Conservation (phyloP, 2,888 invertebrate genomes). For the Schizotus pectinicornis region DNA sequence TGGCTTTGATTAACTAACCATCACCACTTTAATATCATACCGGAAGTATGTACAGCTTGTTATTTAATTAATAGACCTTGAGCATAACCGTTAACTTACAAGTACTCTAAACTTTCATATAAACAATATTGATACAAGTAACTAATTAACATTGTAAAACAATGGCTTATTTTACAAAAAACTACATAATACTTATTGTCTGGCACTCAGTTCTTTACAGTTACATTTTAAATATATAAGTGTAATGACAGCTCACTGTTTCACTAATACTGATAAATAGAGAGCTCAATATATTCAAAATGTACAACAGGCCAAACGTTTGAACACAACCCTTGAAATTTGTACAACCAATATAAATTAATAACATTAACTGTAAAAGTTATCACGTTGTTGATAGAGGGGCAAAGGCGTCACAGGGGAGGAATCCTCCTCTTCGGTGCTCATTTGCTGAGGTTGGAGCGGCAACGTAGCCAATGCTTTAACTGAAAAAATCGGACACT, state of each 20-base stretch:
- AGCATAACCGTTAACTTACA: conserved; percentile 22
- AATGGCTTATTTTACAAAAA: conserved; percentile 17
- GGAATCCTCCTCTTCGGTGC: conserved; percentile 72
- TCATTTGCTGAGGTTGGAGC: conserved; percentile 60
- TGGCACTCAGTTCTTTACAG: conserved; percentile 50
- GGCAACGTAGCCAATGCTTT: conserved; percentile 80
- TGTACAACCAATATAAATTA: conserved; percentile 47
- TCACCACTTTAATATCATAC: conserved; percentile 21
- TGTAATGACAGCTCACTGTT: conserved; percentile 24
- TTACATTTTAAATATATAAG: conserved; percentile 39
- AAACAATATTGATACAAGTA: conserved; percentile 29
- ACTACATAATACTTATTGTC: conserved; percentile 47
- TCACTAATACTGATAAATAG: conserved; percentile 24
- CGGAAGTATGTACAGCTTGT: conserved; percentile 7
- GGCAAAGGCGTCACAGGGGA: conserved; percentile 82
- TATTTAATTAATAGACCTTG: conserved; percentile 13
- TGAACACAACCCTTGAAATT: conserved; percentile 51
- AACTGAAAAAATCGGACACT: conserved; percentile 41
- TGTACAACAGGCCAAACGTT: conserved; percentile 43
- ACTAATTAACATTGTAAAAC: conserved; percentile 26
- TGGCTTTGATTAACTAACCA: conserved; percentile 24
- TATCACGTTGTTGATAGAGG: conserved; percentile 85
- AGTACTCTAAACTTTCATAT: conserved; percentile 24
- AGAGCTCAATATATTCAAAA: conserved; percentile 36
- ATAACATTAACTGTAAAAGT: conserved; percentile 67